These are phyloP conservation scores for Emmelina monodactyla DNA, from an alignment of 2,888 invertebrate species.

Conservation along the genomic window DNA sequence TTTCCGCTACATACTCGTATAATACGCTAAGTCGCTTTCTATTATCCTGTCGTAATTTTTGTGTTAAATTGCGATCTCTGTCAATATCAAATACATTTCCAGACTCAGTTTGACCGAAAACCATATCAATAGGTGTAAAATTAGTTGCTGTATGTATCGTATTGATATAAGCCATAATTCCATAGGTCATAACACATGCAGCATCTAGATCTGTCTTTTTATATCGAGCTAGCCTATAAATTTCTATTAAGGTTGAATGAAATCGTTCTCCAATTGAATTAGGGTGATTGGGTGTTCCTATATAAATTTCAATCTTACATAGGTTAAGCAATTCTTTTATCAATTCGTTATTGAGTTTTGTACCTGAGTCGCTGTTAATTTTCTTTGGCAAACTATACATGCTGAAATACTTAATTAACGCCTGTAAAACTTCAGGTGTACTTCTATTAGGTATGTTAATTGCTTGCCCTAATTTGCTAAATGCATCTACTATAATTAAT, in stretches of 20 bases:
- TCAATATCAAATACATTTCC: conserved; percentile 2
- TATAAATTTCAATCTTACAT: conserved; percentile 1
- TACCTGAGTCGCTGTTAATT: conserved; percentile 3
- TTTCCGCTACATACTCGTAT: conserved; percentile 10
- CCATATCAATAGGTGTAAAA: conserved; percentile 2
- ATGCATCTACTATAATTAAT: conserved; percentile 8
- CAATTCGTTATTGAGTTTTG: background rate
- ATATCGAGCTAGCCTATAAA: conserved; percentile 2
- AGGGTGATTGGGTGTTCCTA: conserved; percentile 5
- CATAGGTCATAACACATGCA: conserved; percentile 2
- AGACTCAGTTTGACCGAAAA: conserved; percentile 4
- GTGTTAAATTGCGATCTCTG: conserved; percentile 7
- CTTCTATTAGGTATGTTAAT: conserved; percentile 4
- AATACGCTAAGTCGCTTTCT: conserved; percentile 12
- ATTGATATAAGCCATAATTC: conserved; percentile 4
- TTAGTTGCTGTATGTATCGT: conserved; percentile 2
- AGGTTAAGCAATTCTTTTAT: background rate
- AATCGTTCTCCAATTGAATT: conserved; percentile 8
- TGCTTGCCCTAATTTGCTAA: conserved; percentile 9
- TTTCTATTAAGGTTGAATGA: conserved; percentile 8
- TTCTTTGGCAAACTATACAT: conserved; percentile 7
- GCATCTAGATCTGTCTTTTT: conserved; percentile 2
- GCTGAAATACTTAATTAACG: background rate
- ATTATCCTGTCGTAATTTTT: conserved; percentile 14
- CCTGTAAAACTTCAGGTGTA: background rate